Percentiles rank a stretch among this genome's conserved stretches.
These are phyloP conservation scores for Sebastes oblongus DNA, from an alignment of 2,797 vertebrate genomes.

Conservation along the genomic window DNA sequence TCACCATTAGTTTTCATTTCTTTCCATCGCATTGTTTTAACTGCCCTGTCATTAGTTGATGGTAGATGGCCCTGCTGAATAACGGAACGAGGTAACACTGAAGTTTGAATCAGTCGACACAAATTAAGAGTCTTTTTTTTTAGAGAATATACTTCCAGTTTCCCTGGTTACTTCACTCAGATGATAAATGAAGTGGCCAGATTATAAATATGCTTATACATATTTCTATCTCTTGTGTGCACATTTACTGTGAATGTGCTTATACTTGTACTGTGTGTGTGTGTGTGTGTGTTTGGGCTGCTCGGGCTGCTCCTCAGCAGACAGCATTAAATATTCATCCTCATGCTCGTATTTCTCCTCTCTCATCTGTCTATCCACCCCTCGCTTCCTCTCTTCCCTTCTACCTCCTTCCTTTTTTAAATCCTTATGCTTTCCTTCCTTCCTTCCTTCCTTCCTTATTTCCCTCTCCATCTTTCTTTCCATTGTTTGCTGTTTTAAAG, in stretches of 20 bases:
- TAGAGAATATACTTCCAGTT: too few species aligned
- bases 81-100: background rate
- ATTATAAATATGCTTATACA: background rate
- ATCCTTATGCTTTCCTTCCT: background rate
- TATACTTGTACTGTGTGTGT: background rate
- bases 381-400: conserved; percentile 33
- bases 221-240: background rate
- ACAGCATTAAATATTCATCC: conserved; percentile 84
- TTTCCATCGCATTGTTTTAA: too few species aligned
- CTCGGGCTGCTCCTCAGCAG: conserved; percentile 73
- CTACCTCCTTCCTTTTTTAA: conserved; percentile 21
- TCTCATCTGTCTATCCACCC: conserved; percentile 56
- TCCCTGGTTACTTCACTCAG: background rate
- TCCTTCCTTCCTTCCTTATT: too few species aligned
- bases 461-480: background rate
- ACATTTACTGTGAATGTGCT: background rate
- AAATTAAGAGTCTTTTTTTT: background rate
- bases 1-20: too few species aligned
- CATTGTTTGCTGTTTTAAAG: background rate
- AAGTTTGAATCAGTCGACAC: background rate
- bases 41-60: background rate
- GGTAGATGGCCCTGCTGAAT: background rate
- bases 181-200: background rate
- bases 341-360: conserved; percentile 65
- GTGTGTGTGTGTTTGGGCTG: conserved; percentile 52